These are phyloP conservation scores for Bombus superbus DNA, from an alignment of 1,140 invertebrate genomes.

Conservation along the genomic window DNA sequence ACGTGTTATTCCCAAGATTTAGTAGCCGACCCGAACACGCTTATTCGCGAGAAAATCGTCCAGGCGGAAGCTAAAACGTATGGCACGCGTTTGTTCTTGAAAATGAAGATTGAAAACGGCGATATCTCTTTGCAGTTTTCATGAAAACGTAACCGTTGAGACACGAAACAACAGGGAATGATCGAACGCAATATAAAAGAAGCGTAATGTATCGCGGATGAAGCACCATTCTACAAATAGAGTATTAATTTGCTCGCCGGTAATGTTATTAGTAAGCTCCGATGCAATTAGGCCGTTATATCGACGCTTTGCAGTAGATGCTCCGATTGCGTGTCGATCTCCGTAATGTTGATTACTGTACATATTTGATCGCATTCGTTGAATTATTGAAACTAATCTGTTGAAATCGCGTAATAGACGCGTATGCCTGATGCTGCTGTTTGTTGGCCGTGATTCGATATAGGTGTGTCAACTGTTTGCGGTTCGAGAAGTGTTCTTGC, in stretches of 20 bases:
- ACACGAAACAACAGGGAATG: neutral
- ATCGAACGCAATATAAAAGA: constrained; percentile 9
- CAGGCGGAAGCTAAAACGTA: neutral
- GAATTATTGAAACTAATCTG: constrained; percentile 48
- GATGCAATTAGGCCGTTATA: constrained; percentile 44
- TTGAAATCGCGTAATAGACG: constrained; percentile 26
- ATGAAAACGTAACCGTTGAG: neutral
- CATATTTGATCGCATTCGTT: constrained; percentile 39
- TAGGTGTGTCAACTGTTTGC: constrained; percentile 28
- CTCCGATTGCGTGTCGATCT: constrained; percentile 19
- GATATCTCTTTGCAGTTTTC: neutral
- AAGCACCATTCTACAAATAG: constrained; percentile 27
- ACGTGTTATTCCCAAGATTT: no score
- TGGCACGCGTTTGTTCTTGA: neutral
- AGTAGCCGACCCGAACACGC: no score
- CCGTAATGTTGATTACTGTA: constrained; percentile 38
- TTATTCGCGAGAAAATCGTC: neutral
- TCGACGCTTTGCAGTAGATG: constrained; percentile 11
- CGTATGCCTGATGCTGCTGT: neutral
- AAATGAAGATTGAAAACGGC: neutral
- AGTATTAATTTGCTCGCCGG: constrained; percentile 38
- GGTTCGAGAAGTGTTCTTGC: neutral
- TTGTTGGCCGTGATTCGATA: constrained; percentile 5
- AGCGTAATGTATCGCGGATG: constrained; percentile 13
- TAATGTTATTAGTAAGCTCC: constrained; percentile 34